Base-by-base conservation (phyloP, 1,140 invertebrate genomes). In the Drosophila baimaii region DNA sequence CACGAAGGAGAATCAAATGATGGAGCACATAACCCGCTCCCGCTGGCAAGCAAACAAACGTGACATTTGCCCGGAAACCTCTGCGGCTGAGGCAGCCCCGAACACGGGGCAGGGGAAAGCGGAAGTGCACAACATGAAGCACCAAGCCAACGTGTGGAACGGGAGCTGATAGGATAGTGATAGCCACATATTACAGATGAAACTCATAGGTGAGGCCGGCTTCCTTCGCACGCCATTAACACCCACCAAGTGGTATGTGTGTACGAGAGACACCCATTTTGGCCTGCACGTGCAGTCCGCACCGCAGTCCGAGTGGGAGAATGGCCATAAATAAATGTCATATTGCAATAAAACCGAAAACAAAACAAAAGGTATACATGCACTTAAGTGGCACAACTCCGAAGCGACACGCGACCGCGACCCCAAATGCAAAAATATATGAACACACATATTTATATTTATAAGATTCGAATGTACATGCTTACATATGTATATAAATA, bases 311-410 rank as follows among this genome's bases (percentile, higher is more conserved):
- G 69, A 66, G 64, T 51, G 62, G 61, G 64, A 54, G 52, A 75
- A 44, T 41, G 64, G 37, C 73, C 82, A 88, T 86, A 86, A 86
- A 86, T 86, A 88, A 86, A 88, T 86, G 82, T 83, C 82, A 86
- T 76, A 86, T 77, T 88, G 83, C 76, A 88, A 76, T 88, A 79
- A 88, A 82, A 77, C 71, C 63, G 66, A 77, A 59, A 77, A 74
- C 70, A 49, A 73, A 51, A 71, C 52, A 56, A 78, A 71, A 19
- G 54, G 31, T 17, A 41, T 52, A 29, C 41, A 66, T 69, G 46
- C 35, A 35, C 65, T 71, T 71, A 82, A 82, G 79, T 88, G 82
- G 79, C 82, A 86, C 69, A 79, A 41, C 69, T 57, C 49, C 49
- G 51, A 65, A 61, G 61, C 49, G 66, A 81, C 81, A 81, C 47